Percentiles rank a stretch among this genome's conserved stretches.
Evolutionary conservation across 2,797 vertebrate genomes (phyloP).

Genomic region (Takifugu rubripes): DNA sequence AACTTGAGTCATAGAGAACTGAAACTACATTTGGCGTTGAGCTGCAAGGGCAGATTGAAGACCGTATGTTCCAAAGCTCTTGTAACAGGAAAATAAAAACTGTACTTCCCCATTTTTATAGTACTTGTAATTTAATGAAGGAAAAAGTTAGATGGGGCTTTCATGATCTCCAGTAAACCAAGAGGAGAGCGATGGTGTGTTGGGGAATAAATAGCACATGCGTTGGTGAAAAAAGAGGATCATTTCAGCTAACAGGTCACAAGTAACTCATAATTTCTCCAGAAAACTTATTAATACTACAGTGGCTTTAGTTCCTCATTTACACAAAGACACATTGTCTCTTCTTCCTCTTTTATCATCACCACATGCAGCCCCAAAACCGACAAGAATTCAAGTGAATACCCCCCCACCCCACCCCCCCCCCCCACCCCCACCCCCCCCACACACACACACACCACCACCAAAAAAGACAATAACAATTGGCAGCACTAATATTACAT

Average conservation of each 20-base stretch:
- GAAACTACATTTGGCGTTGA: slow-evolving; percentile 72
- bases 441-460: too few species aligned
- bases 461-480: background rate
- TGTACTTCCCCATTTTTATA: slow-evolving; percentile 73
- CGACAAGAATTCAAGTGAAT: slow-evolving; percentile 27
- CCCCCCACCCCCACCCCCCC: too few species aligned
- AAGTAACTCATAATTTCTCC: slow-evolving; percentile 84
- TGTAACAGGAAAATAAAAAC: slow-evolving; percentile 76
- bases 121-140: background rate
- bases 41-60: slow-evolving; percentile 75
- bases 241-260: slow-evolving; percentile 77
- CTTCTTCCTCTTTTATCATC: slow-evolving; percentile 90
- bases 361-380: slow-evolving; percentile 46
- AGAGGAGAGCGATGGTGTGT: slow-evolving; percentile 9
- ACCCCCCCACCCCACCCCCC: background rate
- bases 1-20: slow-evolving; percentile 71
- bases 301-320: slow-evolving; percentile 86
- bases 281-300: slow-evolving; percentile 92
- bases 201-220: slow-evolving; percentile 3
- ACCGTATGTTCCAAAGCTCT: slow-evolving; percentile 68
- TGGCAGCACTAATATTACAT: slow-evolving; percentile 3
- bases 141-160: background rate
- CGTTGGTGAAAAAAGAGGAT: slow-evolving; percentile 16
- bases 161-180: slow-evolving; percentile 3
- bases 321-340: slow-evolving; percentile 87